Percentiles rank a stretch among this genome's conserved stretches.
These are phyloP conservation scores for Electrona antarctica DNA, from an alignment of 2,113 vertebrate genomes.

Conservation along the genomic window DNA sequence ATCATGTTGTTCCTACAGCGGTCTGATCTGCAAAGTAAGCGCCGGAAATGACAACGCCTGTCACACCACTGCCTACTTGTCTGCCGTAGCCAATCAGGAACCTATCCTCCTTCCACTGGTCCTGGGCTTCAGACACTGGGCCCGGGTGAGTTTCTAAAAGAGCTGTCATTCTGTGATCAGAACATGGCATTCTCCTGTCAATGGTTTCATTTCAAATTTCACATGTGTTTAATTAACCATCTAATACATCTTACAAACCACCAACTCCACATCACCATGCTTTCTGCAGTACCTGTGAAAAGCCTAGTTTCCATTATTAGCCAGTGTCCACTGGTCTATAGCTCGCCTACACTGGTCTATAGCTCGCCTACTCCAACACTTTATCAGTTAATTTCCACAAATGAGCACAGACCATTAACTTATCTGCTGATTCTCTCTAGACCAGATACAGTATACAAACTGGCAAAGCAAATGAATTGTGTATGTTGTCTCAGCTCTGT, in stretches of 20 bases:
- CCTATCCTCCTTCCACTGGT: conserved; percentile 82
- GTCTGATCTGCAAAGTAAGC: conserved; percentile 92
- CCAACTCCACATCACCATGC: no score
- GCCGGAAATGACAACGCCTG: conserved; percentile 92
- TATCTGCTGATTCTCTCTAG: no score
- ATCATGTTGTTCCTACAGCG: conserved; percentile 73
- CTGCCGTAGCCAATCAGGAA: conserved; percentile 80
- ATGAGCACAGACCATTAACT: no score
- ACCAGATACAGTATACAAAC: no score
- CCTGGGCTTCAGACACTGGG: conserved; percentile 88
- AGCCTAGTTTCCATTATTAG: no score
- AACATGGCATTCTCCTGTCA: neutral
- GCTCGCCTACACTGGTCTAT: no score
- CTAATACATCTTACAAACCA: no score
- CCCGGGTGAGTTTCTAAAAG: conserved; percentile 77
- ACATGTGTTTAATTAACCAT: neutral
- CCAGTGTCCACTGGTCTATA: no score
- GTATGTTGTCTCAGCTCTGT: conserved; percentile 80
- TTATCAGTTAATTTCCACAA: no score
- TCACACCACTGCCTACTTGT: conserved; percentile 87
- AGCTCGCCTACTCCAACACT: no score
- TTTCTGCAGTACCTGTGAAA: neutral
- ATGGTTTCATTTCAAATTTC: neutral
- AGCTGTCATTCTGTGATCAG: neutral
- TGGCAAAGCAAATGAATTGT: neutral